phyloP scores from a whole-genome alignment of 2,113 vertebrate genomes.

The Burhinus oedicnemus region DNA sequence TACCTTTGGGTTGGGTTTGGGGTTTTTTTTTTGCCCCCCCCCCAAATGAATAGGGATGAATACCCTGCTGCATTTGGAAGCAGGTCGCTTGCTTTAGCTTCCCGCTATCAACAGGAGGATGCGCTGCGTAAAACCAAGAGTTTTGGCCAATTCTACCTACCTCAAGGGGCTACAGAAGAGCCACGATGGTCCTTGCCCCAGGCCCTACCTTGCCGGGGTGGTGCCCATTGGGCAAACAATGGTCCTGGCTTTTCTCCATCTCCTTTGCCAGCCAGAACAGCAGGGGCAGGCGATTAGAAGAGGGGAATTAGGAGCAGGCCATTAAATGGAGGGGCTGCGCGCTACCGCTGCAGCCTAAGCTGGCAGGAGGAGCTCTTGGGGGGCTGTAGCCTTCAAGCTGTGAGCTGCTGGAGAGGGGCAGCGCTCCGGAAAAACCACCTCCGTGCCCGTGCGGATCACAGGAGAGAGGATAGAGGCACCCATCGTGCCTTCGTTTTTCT shows the following conservation, averaged over 20 bases:
- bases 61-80: not conserved
- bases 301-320: not conserved
- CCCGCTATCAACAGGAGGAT: accelerated
- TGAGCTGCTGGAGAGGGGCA: not conserved
- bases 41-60: accelerated
- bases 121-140: accelerated
- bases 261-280: not conserved
- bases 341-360: not conserved
- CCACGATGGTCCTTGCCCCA: not conserved
- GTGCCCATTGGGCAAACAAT: not conserved
- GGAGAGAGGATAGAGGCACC: not conserved
- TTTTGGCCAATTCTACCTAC: not conserved
- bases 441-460: accelerated
- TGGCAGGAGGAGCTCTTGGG: not conserved
- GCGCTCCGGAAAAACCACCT: not conserved
- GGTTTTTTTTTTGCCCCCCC: too few relatives aligned
- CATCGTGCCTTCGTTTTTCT: not conserved
- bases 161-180: accelerated
- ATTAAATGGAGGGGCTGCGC: not conserved
- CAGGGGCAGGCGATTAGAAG: not conserved
- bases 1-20: too few relatives aligned
- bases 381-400: not conserved
- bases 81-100: accelerated
- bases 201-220: not conserved
- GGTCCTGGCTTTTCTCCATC: not conserved